These are phyloP conservation scores for Scylla paramamosain DNA, from an alignment of 1,140 invertebrate genomes.

Conservation along the genomic window DNA sequence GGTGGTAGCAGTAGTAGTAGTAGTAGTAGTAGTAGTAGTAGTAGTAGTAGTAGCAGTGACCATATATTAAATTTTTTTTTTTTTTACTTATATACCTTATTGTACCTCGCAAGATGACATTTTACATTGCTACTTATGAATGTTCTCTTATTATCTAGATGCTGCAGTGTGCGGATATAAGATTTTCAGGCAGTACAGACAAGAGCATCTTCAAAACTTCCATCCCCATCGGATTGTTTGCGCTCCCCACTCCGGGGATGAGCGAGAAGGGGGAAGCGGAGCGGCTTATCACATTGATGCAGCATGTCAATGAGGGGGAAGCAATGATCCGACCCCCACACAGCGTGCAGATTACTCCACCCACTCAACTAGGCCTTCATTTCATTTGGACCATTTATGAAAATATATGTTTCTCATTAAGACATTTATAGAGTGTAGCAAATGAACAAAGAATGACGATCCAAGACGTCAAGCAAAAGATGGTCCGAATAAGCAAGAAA, in stretches of 20 bases:
- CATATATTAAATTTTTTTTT: no score
- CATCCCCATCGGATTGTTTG: no score
- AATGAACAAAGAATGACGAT: not conserved
- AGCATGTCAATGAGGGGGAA: not conserved
- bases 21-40: no score
- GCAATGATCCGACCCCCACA: conserved; percentile 8
- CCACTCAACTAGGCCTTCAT: not conserved
- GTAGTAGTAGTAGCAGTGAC: no score
- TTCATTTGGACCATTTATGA: not conserved
- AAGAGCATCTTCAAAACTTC: not conserved
- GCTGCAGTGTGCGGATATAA: no score
- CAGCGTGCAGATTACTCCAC: not conserved
- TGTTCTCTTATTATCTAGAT: no score
- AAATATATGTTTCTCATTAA: not conserved
- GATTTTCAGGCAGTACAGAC: not conserved
- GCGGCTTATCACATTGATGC: not conserved
- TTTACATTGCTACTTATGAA: no score
- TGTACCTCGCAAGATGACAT: no score
- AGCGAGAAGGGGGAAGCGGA: not conserved
- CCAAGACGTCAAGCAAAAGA: not conserved
- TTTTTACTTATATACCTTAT: no score
- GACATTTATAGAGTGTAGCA: not conserved
- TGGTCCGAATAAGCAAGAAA: not conserved
- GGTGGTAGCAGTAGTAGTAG: no score
- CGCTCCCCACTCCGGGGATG: not conserved